phyloP scores from a whole-genome alignment of 2,888 invertebrate species.

The Lordiphosa fenestrarum region DNA sequence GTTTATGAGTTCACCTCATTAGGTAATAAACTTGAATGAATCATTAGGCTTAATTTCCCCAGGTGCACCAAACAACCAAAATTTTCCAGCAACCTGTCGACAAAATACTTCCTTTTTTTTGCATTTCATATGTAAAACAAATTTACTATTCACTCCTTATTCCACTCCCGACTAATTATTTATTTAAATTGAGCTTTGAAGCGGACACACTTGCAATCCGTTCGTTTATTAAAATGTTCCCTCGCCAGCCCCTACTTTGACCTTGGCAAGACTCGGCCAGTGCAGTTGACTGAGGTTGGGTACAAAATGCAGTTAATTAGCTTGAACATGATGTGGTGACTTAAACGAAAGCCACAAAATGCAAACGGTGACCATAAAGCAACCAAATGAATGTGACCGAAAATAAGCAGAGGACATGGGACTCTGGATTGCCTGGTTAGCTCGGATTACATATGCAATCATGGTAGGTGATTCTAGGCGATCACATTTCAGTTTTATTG shows the following conservation, averaged over 20 bases:
- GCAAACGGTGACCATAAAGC: slow-evolving; percentile 10
- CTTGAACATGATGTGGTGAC: slow-evolving; percentile 9
- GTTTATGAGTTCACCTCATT: not conserved
- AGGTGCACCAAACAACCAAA: slow-evolving; percentile 43
- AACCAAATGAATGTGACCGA: slow-evolving; percentile 2
- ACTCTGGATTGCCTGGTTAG: not conserved
- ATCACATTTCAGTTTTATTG: slow-evolving; percentile 42
- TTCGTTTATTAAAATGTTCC: slow-evolving; percentile 19
- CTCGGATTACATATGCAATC: slow-evolving; percentile 33
- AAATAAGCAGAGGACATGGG: not conserved
- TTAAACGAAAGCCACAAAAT: slow-evolving; percentile 1
- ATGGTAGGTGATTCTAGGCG: slow-evolving; percentile 25
- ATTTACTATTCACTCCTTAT: slow-evolving; percentile 26
- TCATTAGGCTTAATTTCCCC: slow-evolving; percentile 52
- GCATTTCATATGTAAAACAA: slow-evolving; percentile 47
- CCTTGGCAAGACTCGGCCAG: slow-evolving; percentile 5
- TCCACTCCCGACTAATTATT: slow-evolving; percentile 36
- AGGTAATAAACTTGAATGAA: slow-evolving; percentile 19
- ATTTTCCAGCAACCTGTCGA: slow-evolving; percentile 11
- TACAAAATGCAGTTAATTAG: slow-evolving; percentile 53
- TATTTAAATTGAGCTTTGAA: slow-evolving; percentile 49
- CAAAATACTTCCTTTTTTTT: slow-evolving; percentile 12
- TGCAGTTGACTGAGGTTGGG: not conserved
- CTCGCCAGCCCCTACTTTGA: slow-evolving; percentile 11
- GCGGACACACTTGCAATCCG: slow-evolving; percentile 18